Percentiles rank a stretch among this genome's conserved stretches.
Evolutionary conservation across 2,797 vertebrate genomes (phyloP).

Genomic region (Pipistrellus nathusii): DNA sequence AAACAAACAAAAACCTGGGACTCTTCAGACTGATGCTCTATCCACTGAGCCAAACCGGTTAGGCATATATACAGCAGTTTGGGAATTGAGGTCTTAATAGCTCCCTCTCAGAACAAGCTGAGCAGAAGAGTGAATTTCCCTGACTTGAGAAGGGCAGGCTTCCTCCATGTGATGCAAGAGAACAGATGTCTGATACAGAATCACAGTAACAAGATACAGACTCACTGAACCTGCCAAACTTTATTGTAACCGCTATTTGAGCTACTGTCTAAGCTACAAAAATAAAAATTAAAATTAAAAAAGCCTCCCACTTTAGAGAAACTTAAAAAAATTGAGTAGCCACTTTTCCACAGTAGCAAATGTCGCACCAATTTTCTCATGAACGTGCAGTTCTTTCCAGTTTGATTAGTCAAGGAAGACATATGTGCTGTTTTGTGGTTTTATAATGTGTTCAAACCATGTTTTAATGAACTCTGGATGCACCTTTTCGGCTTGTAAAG

Average conservation of each 20-base stretch:
- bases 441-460: conserved; percentile 60
- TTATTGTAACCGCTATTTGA: not conserved
- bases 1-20: too few relatives aligned
- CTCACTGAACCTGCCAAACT: conserved; percentile 2
- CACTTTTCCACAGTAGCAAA: not conserved
- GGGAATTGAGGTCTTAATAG: conserved; percentile 47
- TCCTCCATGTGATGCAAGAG: not conserved
- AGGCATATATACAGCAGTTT: not conserved
- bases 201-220: conserved; percentile 43
- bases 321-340: not conserved
- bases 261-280: not conserved
- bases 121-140: conserved; percentile 37
- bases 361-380: not conserved
- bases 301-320: not conserved
- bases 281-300: not conserved
- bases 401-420: not conserved
- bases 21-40: too few relatives aligned
- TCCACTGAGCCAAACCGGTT: too few relatives aligned
- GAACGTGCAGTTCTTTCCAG: conserved; percentile 21
- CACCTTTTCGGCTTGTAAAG: conserved; percentile 44
- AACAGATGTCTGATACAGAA: conserved; percentile 51
- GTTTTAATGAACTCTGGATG: conserved; percentile 41
- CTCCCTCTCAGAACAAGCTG: not conserved
- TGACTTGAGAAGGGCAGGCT: conserved; percentile 20
- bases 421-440: conserved; percentile 31